Conservation (phyloP, 2,113 vertebrate genomes). For the Cryptomyrus ogoouensis region DNA sequence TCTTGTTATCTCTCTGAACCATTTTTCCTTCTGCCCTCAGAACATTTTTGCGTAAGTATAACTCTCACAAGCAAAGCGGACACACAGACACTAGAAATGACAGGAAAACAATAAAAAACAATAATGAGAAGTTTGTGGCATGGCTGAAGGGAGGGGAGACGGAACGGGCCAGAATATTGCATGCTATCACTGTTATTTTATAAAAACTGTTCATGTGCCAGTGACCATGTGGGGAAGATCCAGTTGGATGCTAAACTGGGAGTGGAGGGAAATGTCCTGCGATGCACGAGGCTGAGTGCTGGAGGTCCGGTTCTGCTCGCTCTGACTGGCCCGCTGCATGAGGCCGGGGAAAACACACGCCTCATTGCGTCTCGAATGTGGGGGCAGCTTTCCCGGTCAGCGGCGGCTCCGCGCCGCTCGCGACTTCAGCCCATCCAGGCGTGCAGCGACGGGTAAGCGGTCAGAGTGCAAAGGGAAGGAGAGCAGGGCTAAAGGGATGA, state of each 20-base stretch:
- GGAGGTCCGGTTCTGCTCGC: not conserved
- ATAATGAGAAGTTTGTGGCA: not conserved
- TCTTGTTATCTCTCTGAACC: too few relatives aligned
- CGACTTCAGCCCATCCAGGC: not conserved
- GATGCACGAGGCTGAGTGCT: not conserved
- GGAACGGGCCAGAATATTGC: not conserved
- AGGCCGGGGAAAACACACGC: not conserved
- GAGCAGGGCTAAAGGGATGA: not conserved
- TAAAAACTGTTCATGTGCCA: not conserved
- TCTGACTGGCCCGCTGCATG: not conserved
- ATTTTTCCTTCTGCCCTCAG: too few relatives aligned
- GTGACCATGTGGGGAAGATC: not conserved
- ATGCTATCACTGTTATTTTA: not conserved
- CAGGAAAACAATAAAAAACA: not conserved
- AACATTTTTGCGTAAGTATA: too few relatives aligned
- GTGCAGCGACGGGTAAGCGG: not conserved
- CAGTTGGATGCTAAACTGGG: not conserved
- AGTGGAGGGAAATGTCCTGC: not conserved
- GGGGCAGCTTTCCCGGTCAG: not conserved
- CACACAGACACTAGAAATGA: not conserved
- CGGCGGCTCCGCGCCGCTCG: not conserved
- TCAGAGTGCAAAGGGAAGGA: not conserved
- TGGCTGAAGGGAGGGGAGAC: not conserved
- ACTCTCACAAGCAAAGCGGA: not conserved
- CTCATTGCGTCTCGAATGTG: not conserved